Percentiles rank a stretch among this genome's conserved stretches.
Evolutionary conservation across 2,888 invertebrate species (phyloP).

Genomic region (Oxytorus armatus): DNA sequence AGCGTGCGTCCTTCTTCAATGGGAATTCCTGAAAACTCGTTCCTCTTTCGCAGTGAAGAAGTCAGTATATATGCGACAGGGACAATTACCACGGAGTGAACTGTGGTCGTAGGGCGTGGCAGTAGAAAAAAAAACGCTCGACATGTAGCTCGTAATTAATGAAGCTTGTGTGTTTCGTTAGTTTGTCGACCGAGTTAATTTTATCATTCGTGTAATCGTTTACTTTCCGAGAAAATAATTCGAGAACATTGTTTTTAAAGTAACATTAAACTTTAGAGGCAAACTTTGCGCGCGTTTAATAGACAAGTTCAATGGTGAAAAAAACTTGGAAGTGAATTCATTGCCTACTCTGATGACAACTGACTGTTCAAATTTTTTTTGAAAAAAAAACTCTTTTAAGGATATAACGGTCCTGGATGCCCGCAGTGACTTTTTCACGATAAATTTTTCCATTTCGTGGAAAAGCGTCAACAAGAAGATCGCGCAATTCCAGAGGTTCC

Average conservation of each 20-base stretch:
- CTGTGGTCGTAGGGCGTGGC: constrained; percentile 55
- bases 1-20: constrained; percentile 48
- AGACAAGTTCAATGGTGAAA: not conserved
- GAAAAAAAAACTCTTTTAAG: no score
- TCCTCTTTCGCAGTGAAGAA: constrained; percentile 42
- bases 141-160: constrained; percentile 60
- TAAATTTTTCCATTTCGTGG: constrained; percentile 13
- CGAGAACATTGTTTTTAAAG: not conserved
- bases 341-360: not conserved
- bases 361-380: no score
- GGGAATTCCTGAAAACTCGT: constrained; percentile 66
- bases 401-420: not conserved
- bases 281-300: not conserved
- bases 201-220: not conserved
- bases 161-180: constrained; percentile 46
- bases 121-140: constrained; percentile 27
- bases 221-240: not conserved
- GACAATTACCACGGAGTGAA: constrained; percentile 54
- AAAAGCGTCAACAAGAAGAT: constrained; percentile 38
- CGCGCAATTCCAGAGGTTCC: constrained; percentile 32
- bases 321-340: not conserved
- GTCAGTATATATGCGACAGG: constrained; percentile 38
- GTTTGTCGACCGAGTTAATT: constrained; percentile 31
- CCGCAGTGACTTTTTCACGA: constrained; percentile 26
- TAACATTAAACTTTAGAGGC: not conserved